Conservation (phyloP, 2,888 invertebrate species). For the Clitarchus hookeri region DNA sequence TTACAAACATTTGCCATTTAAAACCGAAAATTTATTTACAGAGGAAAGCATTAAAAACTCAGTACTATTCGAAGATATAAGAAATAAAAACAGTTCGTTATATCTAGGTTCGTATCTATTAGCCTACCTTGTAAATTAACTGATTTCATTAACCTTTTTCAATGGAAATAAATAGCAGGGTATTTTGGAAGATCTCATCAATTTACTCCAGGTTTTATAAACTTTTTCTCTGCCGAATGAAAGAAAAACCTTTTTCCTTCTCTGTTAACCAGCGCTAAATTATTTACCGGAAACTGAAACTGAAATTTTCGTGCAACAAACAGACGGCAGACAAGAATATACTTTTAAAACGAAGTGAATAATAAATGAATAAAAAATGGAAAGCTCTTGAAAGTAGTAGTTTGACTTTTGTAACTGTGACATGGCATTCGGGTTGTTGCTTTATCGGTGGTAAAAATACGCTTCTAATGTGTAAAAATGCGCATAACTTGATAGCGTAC, state of each 20-base stretch:
- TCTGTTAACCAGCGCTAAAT: background rate
- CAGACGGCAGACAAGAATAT: constrained; percentile 18
- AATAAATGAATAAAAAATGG: constrained; percentile 17
- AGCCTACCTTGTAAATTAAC: background rate
- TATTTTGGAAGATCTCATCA: background rate
- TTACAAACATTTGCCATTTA: too few species aligned
- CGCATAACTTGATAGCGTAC: too few species aligned
- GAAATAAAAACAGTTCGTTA: too few species aligned
- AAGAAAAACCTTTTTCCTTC: background rate
- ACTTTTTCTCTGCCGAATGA: constrained; percentile 18
- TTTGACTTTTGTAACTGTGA: background rate
- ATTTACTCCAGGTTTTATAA: background rate
- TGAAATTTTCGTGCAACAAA: constrained; percentile 17
- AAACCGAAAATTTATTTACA: too few species aligned
- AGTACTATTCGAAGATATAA: too few species aligned
- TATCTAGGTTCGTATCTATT: background rate
- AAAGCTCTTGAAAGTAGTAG: background rate
- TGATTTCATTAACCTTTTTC: background rate
- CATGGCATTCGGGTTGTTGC: background rate
- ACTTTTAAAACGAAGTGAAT: constrained; percentile 24
- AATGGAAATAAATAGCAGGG: background rate
- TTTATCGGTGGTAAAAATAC: too few species aligned
- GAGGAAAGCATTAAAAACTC: too few species aligned
- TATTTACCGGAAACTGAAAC: constrained; percentile 16
- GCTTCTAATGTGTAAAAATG: too few species aligned